Base-by-base conservation (phyloP, 2,113 vertebrate genomes). In the Eidolon helvum region DNA sequence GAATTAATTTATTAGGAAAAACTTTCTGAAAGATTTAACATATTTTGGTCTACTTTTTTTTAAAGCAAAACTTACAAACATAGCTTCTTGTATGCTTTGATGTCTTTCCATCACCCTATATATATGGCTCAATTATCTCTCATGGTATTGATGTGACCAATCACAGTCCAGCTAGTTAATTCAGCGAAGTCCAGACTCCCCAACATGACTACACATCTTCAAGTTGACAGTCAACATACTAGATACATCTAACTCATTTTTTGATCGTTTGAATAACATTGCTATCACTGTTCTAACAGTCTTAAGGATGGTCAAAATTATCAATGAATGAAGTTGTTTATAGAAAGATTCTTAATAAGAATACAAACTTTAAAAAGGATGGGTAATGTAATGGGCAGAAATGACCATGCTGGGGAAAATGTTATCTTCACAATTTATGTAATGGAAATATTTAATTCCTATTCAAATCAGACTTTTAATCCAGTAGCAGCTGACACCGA, bases 361-460 rank as follows among this genome's bases (percentile, higher is more conserved):
- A 83, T 72, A 72, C 91, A 87, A 93, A 72, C 28, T 65, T 79
- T 9, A 48, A 78, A 55, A 82, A 21, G 48, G 40, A 35, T 26
- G 2, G 33, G 38, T 6, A 57, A 63, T 48, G 38, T 8, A 63
- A 68, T 43, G 3, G 40, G 4, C 16, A 38, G 59, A 93, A 93
- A 43, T 22, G 3, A 71, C 83, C 16, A 78, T 82, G 22, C 55
- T 45, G 77, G 50, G 45, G 21, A 92, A 12, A 80, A 24, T 8
- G 80, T 74, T 63, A 72, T 75, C 86, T 91, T 85, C n/a, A 75
- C 14, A 91, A 77, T 53, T 78, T 71, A 92, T 33, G 1, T 78
- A 82, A 95, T 80, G 87, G 45, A 59, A 78, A 72, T n/a, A 83
- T 68, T 96, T 90, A 61, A 86, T 79, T 94, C 30, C 22, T 18